Conservation (phyloP, 2,888 invertebrate genomes). For the Morpho achilles region DNA sequence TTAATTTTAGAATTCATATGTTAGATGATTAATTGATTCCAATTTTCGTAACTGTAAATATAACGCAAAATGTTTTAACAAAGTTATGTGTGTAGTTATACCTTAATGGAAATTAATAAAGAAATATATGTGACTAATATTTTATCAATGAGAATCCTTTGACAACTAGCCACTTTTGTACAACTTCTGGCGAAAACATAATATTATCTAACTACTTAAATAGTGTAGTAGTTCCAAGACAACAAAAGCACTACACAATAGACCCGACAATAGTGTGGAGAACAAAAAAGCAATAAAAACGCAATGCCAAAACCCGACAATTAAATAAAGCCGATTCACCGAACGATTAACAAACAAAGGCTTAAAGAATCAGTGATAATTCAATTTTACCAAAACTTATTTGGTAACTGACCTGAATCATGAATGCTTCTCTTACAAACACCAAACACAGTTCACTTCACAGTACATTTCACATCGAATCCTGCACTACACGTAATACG, state of each 20-base stretch:
- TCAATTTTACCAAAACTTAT: slow-evolving; percentile 2
- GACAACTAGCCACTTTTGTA: no score
- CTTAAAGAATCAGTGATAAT: slow-evolving; percentile 6
- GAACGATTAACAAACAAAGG: slow-evolving; percentile 22
- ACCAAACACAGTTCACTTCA: slow-evolving; percentile 67
- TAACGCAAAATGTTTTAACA: no score
- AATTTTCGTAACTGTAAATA: no score
- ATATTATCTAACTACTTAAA: not conserved
- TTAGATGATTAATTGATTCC: no score
- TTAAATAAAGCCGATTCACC: slow-evolving; percentile 8
- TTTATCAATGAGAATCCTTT: no score
- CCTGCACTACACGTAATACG: slow-evolving; percentile 48
- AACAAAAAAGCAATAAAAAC: slow-evolving; percentile 19
- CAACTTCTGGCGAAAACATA: no score
- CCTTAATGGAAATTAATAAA: no score
- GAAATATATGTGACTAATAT: no score
- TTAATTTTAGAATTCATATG: no score
- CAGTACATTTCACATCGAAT: slow-evolving; percentile 73
- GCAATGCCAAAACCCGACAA: slow-evolving; percentile 13
- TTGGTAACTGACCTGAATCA: slow-evolving; percentile 71
- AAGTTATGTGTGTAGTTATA: no score
- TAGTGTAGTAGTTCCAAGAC: not conserved
- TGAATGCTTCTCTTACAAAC: slow-evolving; percentile 64
- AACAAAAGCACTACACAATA: slow-evolving; percentile 11
- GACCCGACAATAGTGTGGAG: slow-evolving; percentile 1